Evolutionary conservation across 2,888 invertebrate species (phyloP).

Genomic region (Yponomeuta evonymella): DNA sequence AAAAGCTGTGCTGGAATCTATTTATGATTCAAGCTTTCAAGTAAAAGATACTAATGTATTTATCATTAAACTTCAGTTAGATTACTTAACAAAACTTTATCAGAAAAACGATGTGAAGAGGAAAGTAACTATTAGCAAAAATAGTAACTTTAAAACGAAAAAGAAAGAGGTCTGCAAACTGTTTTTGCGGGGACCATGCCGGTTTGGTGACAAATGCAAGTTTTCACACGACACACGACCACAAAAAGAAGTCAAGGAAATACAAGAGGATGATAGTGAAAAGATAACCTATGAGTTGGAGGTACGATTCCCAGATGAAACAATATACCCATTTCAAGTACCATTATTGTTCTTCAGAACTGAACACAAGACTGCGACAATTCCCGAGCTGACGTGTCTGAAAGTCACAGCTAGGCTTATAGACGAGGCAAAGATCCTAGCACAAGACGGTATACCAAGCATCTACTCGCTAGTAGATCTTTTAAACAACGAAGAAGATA

Average conservation of each 20-base stretch:
- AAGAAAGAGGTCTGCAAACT: conserved; percentile 79
- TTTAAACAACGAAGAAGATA: conserved; percentile 81
- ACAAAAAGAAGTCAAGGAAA: conserved; percentile 32
- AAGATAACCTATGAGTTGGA: conserved; percentile 80
- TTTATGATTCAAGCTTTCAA: conserved; percentile 82
- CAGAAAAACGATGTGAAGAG: conserved; percentile 67
- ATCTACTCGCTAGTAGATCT: conserved; percentile 84
- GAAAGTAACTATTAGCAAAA: conserved; percentile 52
- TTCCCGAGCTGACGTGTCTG: conserved; percentile 79
- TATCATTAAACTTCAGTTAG: conserved; percentile 80
- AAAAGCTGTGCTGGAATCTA: conserved; percentile 84
- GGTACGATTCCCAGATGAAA: conserved; percentile 82
- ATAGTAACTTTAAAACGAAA: conserved; percentile 60
- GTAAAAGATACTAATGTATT: conserved; percentile 84
- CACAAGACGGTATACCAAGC: conserved; percentile 82
- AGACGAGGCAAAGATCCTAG: conserved; percentile 80
- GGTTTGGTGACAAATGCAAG: conserved; percentile 84
- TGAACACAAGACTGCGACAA: conserved; percentile 69
- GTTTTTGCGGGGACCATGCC: conserved; percentile 80
- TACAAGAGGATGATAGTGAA: conserved; percentile 43
- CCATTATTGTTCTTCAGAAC: conserved; percentile 83
- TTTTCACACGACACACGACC: conserved; percentile 80
- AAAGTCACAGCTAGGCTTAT: conserved; percentile 80
- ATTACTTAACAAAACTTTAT: conserved; percentile 78
- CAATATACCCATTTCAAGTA: conserved; percentile 84